phyloP scores from a whole-genome alignment of 1,140 invertebrate species.

The Coelopa frigida region DNA sequence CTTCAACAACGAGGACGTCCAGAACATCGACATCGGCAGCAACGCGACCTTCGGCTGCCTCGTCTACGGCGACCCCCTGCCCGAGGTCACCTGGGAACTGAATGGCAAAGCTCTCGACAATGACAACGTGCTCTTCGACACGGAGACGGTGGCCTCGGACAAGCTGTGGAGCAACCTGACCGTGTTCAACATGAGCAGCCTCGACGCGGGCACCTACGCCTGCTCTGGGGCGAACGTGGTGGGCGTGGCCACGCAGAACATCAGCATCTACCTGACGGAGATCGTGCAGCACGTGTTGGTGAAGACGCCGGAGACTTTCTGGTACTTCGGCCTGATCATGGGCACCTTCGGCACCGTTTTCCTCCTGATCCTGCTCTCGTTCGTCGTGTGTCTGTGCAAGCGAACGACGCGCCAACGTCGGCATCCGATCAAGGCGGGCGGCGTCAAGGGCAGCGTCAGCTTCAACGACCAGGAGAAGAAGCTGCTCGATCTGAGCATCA shows the following conservation, averaged over 20 bases:
- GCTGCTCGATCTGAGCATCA: conserved; percentile 67
- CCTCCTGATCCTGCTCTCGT: conserved; percentile 35
- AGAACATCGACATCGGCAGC: conserved; percentile 63
- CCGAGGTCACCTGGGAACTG: conserved; percentile 73
- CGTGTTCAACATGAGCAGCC: conserved; percentile 63
- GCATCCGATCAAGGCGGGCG: conserved; percentile 54
- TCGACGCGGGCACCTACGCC: conserved; percentile 72
- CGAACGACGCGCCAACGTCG: conserved; percentile 44
- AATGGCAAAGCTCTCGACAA: conserved; percentile 58
- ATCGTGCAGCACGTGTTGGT: conserved; percentile 51
- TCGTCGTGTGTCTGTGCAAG: conserved; percentile 51
- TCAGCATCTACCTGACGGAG: conserved; percentile 63
- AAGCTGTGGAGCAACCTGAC: conserved; percentile 62
- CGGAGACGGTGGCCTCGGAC: conserved; percentile 36
- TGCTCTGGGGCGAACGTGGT: conserved; percentile 71
- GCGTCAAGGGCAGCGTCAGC: conserved; percentile 62
- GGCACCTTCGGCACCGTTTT: conserved; percentile 43
- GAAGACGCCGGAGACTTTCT: conserved; percentile 43
- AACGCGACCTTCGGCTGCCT: conserved; percentile 74
- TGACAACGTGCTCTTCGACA: conserved; percentile 43
- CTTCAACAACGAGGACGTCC: conserved; percentile 51
- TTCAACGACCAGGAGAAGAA: conserved; percentile 81
- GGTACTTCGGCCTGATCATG: conserved; percentile 44
- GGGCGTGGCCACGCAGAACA: conserved; percentile 60
- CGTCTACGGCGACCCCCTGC: conserved; percentile 73